Evolutionary conservation across 1,140 invertebrate genomes (phyloP), one percentile per base, ranked within the genome.

Genomic region (Parapsyche elsis): DNA sequence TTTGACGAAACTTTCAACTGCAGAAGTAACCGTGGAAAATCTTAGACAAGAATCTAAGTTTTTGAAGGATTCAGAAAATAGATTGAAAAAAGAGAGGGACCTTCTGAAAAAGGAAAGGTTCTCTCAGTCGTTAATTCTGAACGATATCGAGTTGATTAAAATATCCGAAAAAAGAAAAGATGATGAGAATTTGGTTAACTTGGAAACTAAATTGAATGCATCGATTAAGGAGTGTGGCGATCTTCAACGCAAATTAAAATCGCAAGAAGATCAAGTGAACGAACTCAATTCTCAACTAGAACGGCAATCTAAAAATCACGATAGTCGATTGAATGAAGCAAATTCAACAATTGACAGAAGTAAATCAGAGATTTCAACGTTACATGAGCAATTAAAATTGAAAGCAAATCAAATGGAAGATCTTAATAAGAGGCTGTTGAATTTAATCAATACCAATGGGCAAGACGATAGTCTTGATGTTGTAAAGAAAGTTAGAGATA

Each of bases 131-230:
- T 85, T 96, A 71, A 85, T 98, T 16, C 89, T 95, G 53, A 92
- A 93, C 24, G 95, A 96, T 85, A 89, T 96, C 38, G 94, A 96
- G 87, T 89, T 94, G 21, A 95, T 97, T 49, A 95, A 96, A 88
- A 91, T 92, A 4, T 94, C 93, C 84, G 88, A 98, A 64, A 95
- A 98, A 85, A 90, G 95, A 75, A 92, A 93, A 19, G 95, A 97
- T 85, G 92, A 91, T 64, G 96, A 98, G 86, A 92, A 92, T 80
- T 93, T 92, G 80, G 88, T 93, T 5, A 91, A 93, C 67, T 87
- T 96, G 24, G 94, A 96, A 84, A 91, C 93, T 61, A 90, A 95
- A 84, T 86, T 97, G 21, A 95, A 97, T 81, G 93, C 94, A 84
- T 91, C 95, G 0, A 93, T 93, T 24, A 91, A 94, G 49, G 96